Evolutionary conservation across 1,140 invertebrate species (phyloP).

Genomic region (Drosophila sulfurigaster): DNA sequence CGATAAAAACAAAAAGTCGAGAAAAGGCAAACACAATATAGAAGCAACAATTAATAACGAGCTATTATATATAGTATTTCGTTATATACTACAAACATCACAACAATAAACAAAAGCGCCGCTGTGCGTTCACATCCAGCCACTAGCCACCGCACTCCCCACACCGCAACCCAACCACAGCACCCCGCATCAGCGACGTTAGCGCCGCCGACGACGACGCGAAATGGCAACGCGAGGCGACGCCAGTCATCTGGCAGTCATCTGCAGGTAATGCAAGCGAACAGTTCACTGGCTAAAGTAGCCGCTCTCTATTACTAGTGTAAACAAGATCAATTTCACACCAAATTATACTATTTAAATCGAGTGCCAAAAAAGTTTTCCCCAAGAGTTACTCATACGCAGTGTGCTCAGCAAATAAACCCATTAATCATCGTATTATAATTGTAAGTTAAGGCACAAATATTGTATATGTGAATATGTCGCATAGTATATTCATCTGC

Average conservation of each 20-base stretch:
- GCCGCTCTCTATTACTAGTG: conserved; percentile 19
- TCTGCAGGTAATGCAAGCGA: conserved; percentile 83
- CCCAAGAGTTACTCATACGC: conserved; percentile 47
- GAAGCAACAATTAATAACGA: conserved; percentile 36
- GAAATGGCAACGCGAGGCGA: conserved; percentile 63
- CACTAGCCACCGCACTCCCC: conserved; percentile 1
- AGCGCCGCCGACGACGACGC: conserved; percentile 27
- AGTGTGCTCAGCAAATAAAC: conserved; percentile 13
- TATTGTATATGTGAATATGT: no score
- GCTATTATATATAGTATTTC: conserved; percentile 6
- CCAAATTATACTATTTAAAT: conserved; percentile 1
- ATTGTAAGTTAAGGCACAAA: conserved; percentile 49
- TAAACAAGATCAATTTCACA: conserved; percentile 18
- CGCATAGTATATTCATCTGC: neutral
- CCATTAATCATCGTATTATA: conserved; percentile 26
- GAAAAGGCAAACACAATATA: conserved; percentile 21
- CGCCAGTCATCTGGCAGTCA: conserved; percentile 76
- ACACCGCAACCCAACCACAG: neutral
- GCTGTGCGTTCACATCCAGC: conserved; percentile 32
- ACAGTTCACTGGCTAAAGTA: conserved; percentile 55
- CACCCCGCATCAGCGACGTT: neutral
- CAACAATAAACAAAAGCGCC: conserved; percentile 74
- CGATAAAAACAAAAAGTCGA: conserved; percentile 61
- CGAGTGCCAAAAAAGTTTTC: conserved; percentile 45
- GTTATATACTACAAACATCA: conserved; percentile 46